phyloP scores from a whole-genome alignment of 2,888 invertebrate genomes.

The Cerastis leucographa region DNA sequence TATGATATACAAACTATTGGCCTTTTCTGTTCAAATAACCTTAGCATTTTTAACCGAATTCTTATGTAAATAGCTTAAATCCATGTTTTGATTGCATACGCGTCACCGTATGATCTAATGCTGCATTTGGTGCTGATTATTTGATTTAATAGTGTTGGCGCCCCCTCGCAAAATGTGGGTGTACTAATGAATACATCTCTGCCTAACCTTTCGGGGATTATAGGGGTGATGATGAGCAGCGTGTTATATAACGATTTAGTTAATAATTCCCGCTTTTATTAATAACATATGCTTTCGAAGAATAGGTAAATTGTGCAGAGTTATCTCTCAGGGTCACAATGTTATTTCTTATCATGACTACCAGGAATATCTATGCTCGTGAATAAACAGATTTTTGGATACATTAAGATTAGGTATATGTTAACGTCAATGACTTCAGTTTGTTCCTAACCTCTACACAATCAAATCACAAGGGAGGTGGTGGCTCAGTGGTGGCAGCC shows the following conservation, averaged over 20 bases:
- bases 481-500: too few species aligned
- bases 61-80: slow-evolving; percentile 1
- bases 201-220: too few species aligned
- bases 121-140: not conserved
- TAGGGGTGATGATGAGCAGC: not conserved
- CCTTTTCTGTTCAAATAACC: slow-evolving; percentile 6
- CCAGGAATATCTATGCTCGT: not conserved
- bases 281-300: not conserved
- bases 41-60: not conserved
- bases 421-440: not conserved
- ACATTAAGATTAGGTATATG: not conserved
- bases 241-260: not conserved
- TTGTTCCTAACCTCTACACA: too few species aligned
- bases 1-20: slow-evolving; percentile 9
- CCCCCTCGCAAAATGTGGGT: too few species aligned
- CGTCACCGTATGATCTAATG: not conserved
- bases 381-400: slow-evolving; percentile 23
- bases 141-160: not conserved
- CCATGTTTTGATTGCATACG: not conserved
- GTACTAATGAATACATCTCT: too few species aligned
- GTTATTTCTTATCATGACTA: slow-evolving; percentile 32
- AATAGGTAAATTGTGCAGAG: not conserved
- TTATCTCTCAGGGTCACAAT: slow-evolving; percentile 28
- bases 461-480: too few species aligned
- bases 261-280: not conserved